Evolutionary conservation across 92 coral and sea anemone genomes (phyloP).

Genomic region (Zoanthus gigantus): DNA sequence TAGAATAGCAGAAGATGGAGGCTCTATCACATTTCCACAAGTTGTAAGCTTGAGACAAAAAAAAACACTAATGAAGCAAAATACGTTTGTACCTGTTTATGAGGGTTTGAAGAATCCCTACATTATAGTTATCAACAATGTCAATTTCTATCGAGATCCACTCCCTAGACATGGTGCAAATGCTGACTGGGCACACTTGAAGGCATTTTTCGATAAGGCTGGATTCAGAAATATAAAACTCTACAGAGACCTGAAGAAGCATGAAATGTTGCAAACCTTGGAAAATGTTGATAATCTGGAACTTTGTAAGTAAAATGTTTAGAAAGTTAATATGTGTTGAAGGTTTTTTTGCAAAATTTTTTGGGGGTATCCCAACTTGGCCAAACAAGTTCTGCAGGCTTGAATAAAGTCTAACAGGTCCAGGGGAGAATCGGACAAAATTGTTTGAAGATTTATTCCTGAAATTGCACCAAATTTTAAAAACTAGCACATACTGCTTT

Average conservation of each 20-base stretch:
- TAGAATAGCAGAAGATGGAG: not conserved
- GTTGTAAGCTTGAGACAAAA: conserved; percentile 10
- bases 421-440: no score
- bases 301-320: conserved; percentile 5
- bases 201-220: conserved; percentile 59
- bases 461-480: no score
- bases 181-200: conserved; percentile 72
- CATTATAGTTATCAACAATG: conserved; percentile 83
- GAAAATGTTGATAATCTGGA: conserved; percentile 31
- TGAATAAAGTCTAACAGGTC: no score
- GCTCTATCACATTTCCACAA: not conserved
- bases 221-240: conserved; percentile 65
- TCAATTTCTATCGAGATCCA: conserved; percentile 61
- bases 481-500: no score
- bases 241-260: conserved; percentile 48
- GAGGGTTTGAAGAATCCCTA: conserved; percentile 85
- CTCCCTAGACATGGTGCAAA: conserved; percentile 82
- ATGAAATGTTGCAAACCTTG: conserved; percentile 62
- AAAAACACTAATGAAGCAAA: not conserved
- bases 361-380: no score
- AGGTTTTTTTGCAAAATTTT: no score
- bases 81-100: conserved; percentile 47
- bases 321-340: not conserved
- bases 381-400: no score
- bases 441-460: no score